phyloP scores from a whole-genome alignment of 92 coral and sea anemone genomes.

The Epizoanthus stellaris region DNA sequence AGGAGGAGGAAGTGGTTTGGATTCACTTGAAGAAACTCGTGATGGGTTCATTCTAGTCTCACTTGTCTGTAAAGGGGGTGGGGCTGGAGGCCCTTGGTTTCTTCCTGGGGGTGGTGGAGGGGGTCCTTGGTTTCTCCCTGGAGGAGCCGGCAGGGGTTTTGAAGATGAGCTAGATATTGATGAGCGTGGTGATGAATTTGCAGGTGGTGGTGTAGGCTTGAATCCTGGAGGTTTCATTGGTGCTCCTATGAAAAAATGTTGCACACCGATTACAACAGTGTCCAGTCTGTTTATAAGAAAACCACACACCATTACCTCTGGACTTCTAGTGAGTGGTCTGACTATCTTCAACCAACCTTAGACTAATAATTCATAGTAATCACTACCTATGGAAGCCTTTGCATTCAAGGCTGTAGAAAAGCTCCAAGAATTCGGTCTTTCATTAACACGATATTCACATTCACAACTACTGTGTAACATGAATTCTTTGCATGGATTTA shows the following conservation, averaged over 20 bases:
- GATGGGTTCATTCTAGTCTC: conserved; percentile 47
- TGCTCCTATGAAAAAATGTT: conserved; percentile 71
- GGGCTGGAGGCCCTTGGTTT: conserved; percentile 65
- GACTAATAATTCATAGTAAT: too few species aligned
- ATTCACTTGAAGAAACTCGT: conserved; percentile 62
- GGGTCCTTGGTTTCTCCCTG: conserved; percentile 65
- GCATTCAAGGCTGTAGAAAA: neutral
- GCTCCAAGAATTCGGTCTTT: neutral
- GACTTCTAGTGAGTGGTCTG: too few species aligned
- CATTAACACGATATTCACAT: too few species aligned
- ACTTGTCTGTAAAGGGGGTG: conserved; percentile 68
- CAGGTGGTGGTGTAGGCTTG: conserved; percentile 74
- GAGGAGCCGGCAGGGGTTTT: conserved; percentile 60
- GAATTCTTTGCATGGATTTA: too few species aligned
- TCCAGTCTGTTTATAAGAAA: too few species aligned
- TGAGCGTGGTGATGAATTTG: conserved; percentile 32
- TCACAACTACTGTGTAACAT: too few species aligned
- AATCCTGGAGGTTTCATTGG: conserved; percentile 90
- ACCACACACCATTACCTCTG: too few species aligned
- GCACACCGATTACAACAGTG: neutral
- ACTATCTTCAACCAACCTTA: too few species aligned
- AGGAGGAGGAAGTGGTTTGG: conserved; percentile 94
- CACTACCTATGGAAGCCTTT: too few species aligned
- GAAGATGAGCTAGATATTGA: conserved; percentile 43
- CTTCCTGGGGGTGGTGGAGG: conserved; percentile 90